Evolutionary conservation across 1,140 invertebrate genomes (phyloP).

Genomic region (Drosophila arizonae): DNA sequence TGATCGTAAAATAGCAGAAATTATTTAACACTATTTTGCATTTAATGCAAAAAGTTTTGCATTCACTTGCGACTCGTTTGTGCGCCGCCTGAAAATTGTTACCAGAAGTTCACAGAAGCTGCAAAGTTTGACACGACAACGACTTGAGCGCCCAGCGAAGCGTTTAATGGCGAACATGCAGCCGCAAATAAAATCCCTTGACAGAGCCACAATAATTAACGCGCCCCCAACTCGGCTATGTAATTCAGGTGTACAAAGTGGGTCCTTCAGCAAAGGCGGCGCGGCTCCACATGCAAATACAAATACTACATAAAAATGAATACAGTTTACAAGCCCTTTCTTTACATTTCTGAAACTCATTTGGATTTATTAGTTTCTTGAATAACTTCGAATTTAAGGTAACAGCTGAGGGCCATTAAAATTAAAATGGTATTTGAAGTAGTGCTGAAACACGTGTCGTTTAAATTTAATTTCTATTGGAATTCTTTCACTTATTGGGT

Average conservation of each 20-base stretch:
- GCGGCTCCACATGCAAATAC: too few relatives aligned
- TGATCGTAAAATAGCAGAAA: conserved; percentile 71
- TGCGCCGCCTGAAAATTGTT: conserved; percentile 57
- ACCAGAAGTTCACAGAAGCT: conserved; percentile 72
- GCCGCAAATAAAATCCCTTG: conserved; percentile 11
- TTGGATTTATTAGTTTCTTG: too few relatives aligned
- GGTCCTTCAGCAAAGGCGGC: neutral
- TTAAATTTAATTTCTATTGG: too few relatives aligned
- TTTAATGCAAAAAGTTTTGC: conserved; percentile 75
- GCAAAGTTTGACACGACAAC: conserved; percentile 55
- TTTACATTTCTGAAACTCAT: too few relatives aligned
- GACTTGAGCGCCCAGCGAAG: conserved; percentile 55
- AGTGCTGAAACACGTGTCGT: too few relatives aligned
- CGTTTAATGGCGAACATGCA: conserved; percentile 62
- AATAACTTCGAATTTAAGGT: too few relatives aligned
- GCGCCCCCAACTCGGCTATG: neutral
- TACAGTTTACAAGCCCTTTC: too few relatives aligned
- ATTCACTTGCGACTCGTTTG: conserved; percentile 26
- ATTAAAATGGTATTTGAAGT: too few relatives aligned
- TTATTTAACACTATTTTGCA: conserved; percentile 79
- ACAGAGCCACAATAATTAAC: conserved; percentile 22
- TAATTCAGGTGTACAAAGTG: neutral
- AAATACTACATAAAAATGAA: too few relatives aligned
- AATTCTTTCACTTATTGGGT: too few relatives aligned
- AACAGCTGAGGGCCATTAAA: too few relatives aligned